A percentile compares a stretch with the other conserved stretches of the same genome.
These are phyloP conservation scores for Luffia ferchaultella DNA, from an alignment of 2,888 invertebrate species.

Conservation along the genomic window DNA sequence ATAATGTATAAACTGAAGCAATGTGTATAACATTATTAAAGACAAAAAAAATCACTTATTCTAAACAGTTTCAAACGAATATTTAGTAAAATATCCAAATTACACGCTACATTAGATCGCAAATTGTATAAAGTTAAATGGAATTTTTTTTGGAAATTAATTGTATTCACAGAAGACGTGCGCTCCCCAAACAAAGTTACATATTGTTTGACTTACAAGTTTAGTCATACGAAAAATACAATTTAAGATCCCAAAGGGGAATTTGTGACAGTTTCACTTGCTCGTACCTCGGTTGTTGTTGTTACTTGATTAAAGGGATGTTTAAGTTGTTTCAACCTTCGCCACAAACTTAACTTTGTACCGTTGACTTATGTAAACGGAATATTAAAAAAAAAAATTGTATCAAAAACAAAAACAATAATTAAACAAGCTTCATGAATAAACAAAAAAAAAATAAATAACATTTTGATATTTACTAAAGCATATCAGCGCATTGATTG, in stretches of 20 bases:
- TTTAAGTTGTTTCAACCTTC: background rate
- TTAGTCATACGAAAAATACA: constrained; percentile 31
- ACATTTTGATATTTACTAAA: too few relatives aligned
- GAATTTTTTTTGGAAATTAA: constrained; percentile 6
- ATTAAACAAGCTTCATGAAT: too few relatives aligned
- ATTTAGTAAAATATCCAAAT: too few relatives aligned
- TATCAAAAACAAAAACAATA: too few relatives aligned
- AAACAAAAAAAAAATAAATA: too few relatives aligned
- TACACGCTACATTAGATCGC: background rate
- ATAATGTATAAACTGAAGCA: background rate
- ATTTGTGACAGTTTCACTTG: constrained; percentile 26
- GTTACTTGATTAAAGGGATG: constrained; percentile 20
- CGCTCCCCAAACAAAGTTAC: constrained; percentile 23
- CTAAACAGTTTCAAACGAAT: too few relatives aligned
- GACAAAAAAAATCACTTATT: background rate
- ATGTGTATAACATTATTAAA: background rate
- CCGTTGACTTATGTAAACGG: too few relatives aligned
- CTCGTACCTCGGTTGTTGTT: constrained; percentile 13
- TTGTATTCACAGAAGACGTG: constrained; percentile 19
- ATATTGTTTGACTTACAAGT: constrained; percentile 20
- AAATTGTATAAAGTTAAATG: background rate
- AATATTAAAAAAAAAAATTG: too few relatives aligned
- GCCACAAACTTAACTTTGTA: too few relatives aligned
- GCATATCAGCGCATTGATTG: too few relatives aligned
- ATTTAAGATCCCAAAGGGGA: constrained; percentile 29